Evolutionary conservation across 2,113 vertebrate genomes (phyloP), one percentile per base, ranked within the genome.

Genomic region (Phyllostomus discolor): DNA sequence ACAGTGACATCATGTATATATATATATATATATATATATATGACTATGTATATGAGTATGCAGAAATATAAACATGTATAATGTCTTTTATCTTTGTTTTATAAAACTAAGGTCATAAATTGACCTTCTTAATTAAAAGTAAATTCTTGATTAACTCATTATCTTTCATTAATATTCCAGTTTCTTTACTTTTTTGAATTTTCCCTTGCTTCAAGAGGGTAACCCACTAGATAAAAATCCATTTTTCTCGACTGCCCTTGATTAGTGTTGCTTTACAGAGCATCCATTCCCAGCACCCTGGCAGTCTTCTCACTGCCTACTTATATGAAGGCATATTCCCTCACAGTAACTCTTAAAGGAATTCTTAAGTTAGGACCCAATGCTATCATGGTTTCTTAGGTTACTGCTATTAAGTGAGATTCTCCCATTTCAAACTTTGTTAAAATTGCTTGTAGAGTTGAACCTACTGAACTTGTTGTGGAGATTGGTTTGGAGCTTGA

Each of bases 61-160:
- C 11, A 43, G 57, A 92, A 80, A 92, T n/a, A 54, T 22, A 82
- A 70, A 82, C 81, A 62, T 2, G 10, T 2, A 38, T 26, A 75
- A 22, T 31, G 31, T 14, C 19, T 72, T 85, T 84, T 69, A 52
- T 73, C 46, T 95, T 89, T 50, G 33, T 43, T 94, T 85, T 72
- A 72, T 5, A 78, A 79, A 62, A 7, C 31, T 67, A 17, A 46
- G 22, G 64, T 67, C 41, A 69, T 50, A 72, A 86, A 22, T 70
- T 38, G 48, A 28, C n/a, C 28, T 33, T 52, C 91, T 72, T 33
- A 82, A 3, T 83, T 95, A 81, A 79, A 48, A 72, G 81, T 6
- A 85, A 91, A 62, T 59, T 78, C 14, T 10, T n/a, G 10, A 67
- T 35, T 59, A 52, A 91, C 24, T 59, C n/a, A 54, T 69, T 22